Evolutionary conservation across 2,113 vertebrate species (phyloP), one percentile per base, ranked within the genome.

Genomic region (Anseranas semipalmata): DNA sequence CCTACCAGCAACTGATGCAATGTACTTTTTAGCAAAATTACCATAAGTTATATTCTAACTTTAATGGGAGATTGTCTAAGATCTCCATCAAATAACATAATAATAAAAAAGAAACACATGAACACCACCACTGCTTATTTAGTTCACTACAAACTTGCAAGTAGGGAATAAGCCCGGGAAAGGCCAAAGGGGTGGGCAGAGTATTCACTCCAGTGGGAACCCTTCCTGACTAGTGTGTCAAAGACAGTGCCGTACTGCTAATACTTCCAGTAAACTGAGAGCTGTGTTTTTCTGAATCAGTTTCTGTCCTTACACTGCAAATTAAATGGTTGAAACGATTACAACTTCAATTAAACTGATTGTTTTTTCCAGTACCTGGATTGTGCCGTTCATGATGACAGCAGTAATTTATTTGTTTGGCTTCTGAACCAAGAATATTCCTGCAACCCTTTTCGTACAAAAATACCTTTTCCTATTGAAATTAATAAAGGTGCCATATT

Each of bases 151-250:
- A 37, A 77, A 4, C 6, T 33, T 55, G 15, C 17, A 83, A 27
- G 15, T 8, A 63, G 32, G 65, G 41, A 62, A 20, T 52, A 53
- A 79, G 19, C 22, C 21, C 30, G 24, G 35, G 45, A 62, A 18
- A 46, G 63, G 17, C 43, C 0, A 0, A 28, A 67, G 56, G 33
- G 15, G 27, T 35, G n/a, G n/a, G n/a, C n/a, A 33, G 15, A 15
- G 7, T 3, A 1, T 16, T 83, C 2, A 1, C 6, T 77, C 5
- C 12, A 6, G 0, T 16, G 77, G 56, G 33, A 70, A 4, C 9
- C 30, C 7, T 62, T 68, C 4, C 30, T 80, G 62, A 27, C 43
- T n/a, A 48, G 15, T 14, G 41, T 17, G 10, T 12, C 21, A 25
- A 25, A 37, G 28, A 27, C 30, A 48, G 20, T 30, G 20, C 24